phyloP scores from a whole-genome alignment of 2,888 invertebrate genomes.

The Augiades crinisus region DNA sequence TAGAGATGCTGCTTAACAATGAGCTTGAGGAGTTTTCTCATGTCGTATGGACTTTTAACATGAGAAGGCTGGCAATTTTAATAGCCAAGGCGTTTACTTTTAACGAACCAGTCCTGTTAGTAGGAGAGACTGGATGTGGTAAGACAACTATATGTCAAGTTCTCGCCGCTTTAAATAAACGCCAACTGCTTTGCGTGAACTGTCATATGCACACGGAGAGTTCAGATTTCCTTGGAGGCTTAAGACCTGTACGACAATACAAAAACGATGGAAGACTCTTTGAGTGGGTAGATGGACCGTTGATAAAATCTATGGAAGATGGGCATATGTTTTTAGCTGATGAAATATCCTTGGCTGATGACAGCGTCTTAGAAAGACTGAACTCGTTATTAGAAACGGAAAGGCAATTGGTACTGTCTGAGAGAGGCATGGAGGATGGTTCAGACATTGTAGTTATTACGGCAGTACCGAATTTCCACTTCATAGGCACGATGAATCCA shows the following conservation, averaged over 20 bases:
- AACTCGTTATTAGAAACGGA: constrained; percentile 98
- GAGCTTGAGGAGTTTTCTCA: constrained; percentile 84
- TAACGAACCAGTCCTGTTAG: constrained; percentile 95
- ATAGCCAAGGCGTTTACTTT: constrained; percentile 93
- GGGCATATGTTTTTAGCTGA: constrained; percentile 97
- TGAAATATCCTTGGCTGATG: constrained; percentile 99
- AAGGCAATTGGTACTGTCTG: constrained; percentile 93
- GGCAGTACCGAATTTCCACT: constrained; percentile 89
- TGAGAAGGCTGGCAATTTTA: constrained; percentile 90
- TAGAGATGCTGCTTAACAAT: constrained; percentile 83
- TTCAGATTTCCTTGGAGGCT: constrained; percentile 97
- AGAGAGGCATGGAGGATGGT: constrained; percentile 88
- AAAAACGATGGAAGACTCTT: constrained; percentile 86
- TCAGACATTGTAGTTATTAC: constrained; percentile 83
- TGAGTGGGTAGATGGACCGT: constrained; percentile 98
- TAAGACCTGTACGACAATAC: constrained; percentile 91
- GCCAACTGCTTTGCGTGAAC: constrained; percentile 90
- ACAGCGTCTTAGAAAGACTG: constrained; percentile 97
- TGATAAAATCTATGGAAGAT: constrained; percentile 93
- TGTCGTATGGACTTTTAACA: constrained; percentile 97
- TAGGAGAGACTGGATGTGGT: constrained; percentile 99
- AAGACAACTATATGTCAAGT: constrained; percentile 98
- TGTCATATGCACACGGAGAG: constrained; percentile 99
- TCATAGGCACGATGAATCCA: constrained; percentile 99
- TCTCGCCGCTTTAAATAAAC: constrained; percentile 85